phyloP scores from a whole-genome alignment of 2,797 vertebrate species.

The Capromys pilorides region DNA sequence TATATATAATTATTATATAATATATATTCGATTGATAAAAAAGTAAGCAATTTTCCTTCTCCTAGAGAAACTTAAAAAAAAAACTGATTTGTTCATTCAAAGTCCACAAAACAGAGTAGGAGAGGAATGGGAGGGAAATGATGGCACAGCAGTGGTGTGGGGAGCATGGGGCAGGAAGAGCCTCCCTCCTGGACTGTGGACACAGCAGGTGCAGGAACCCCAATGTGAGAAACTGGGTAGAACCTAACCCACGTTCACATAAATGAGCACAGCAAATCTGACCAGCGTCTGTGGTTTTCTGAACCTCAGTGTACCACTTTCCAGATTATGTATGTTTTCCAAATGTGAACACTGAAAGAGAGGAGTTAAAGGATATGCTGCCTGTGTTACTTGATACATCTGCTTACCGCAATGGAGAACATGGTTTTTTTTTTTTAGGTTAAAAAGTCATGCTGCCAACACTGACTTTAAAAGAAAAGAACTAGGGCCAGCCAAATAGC shows the following conservation, averaged over 20 bases:
- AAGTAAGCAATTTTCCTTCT: background rate
- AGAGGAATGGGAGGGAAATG: background rate
- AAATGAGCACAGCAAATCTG: background rate
- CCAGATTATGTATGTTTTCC: background rate
- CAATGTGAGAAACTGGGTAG: background rate
- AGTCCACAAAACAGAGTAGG: background rate
- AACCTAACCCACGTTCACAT: background rate
- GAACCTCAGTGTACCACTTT: background rate
- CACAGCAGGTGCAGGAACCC: background rate
- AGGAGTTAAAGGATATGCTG: background rate
- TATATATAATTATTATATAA: too few species aligned
- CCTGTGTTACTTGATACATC: background rate
- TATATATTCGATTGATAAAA: background rate
- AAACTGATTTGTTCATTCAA: conserved; percentile 12
- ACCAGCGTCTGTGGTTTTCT: background rate
- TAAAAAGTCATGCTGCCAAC: background rate
- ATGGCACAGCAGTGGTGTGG: too few species aligned
- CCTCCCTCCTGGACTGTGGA: background rate
- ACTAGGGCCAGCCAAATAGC: too few species aligned
- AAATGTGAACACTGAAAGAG: background rate
- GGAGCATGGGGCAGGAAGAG: background rate
- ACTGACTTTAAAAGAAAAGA: background rate
- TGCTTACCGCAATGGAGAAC: background rate
- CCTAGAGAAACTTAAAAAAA: background rate
- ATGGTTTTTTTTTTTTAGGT: background rate